Evolutionary conservation across 2,113 vertebrate genomes (phyloP), one percentile per base, ranked within the genome.

Genomic region (Thamnaconus septentrionalis): DNA sequence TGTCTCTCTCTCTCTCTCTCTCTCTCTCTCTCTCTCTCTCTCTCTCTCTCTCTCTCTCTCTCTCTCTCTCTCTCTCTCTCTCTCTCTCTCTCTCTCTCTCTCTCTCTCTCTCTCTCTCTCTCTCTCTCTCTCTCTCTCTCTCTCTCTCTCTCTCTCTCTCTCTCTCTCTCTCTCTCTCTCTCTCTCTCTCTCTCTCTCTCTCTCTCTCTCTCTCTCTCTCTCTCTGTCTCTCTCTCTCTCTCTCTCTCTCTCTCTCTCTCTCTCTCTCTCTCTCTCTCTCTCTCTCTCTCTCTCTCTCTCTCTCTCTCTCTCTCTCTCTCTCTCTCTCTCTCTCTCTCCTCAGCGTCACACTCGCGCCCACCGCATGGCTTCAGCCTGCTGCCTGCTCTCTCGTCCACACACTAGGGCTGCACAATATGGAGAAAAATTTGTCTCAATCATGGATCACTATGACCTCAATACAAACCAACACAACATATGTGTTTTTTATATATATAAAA

Each of bases 361-460:
- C 71, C 73, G 76, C 84, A 80, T 86, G 73, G 81, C 74, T 81
- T 82, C 69, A 80, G 71, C 57, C 70, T 73, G 64, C 73, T 75
- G 64, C 71, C 65, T 50, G 65, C 48, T 67, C 43, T 42, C 18
- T 31, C 18, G 18, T 31, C 18, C 18, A 31, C 18, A 31, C 18
- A 31, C 18, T 31, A 31, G 18, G 18, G 18, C 18, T 31, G 18
- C 18, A 31, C 18, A 31, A 31, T 31, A 31, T 31, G 18, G 18
- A 31, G 18, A 31, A 31, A 31, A 31, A 31, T 31, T 1, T 31
- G 18, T 31, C 18, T 31, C 18, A 31, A 31, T 31, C 18, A 31
- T 31, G 18, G 18, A 31, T 31, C 18, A 31, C 18, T 1, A 31
- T 31, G 18, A 31, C 18, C 18, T 31, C 18, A 31, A 31, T 31